Evolutionary conservation across 2,888 invertebrate species (phyloP).

Genomic region (Chymomyza caudatula): DNA sequence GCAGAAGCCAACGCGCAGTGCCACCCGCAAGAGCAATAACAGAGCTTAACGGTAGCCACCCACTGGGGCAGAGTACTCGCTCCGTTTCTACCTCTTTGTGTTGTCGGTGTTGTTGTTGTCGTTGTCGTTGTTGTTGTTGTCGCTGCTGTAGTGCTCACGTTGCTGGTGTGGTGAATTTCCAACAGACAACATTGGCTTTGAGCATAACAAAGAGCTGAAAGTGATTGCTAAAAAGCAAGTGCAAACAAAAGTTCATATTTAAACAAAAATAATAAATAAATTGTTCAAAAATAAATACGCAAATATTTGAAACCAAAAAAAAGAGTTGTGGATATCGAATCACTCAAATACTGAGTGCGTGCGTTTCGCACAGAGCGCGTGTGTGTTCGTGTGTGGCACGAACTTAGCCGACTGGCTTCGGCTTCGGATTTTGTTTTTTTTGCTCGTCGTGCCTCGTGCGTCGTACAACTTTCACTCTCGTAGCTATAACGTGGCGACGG

Average conservation of each 20-base stretch:
- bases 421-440: not conserved
- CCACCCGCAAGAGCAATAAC: not conserved
- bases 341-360: conserved; percentile 40
- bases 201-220: conserved; percentile 4
- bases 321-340: not conserved
- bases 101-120: not conserved
- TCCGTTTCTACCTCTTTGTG: not conserved
- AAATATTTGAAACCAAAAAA: not conserved
- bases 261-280: not conserved
- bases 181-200: conserved; percentile 2
- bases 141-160: not conserved
- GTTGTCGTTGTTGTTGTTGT: not conserved
- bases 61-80: not conserved
- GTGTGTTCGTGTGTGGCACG: conserved; percentile 8
- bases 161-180: conserved; percentile 5
- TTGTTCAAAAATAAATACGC: not conserved
- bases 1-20: not conserved
- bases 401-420: not conserved
- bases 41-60: not conserved
- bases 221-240: conserved; percentile 14
- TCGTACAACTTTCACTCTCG: conserved; percentile 59
- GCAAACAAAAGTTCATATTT: conserved; percentile 33
- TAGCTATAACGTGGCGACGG: conserved; percentile 30
- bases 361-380: conserved; percentile 40
- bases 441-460: not conserved